Percentiles rank a stretch among this genome's conserved stretches.
Evolutionary conservation across 2,797 vertebrate genomes (phyloP).

Genomic region (Momotus momota): DNA sequence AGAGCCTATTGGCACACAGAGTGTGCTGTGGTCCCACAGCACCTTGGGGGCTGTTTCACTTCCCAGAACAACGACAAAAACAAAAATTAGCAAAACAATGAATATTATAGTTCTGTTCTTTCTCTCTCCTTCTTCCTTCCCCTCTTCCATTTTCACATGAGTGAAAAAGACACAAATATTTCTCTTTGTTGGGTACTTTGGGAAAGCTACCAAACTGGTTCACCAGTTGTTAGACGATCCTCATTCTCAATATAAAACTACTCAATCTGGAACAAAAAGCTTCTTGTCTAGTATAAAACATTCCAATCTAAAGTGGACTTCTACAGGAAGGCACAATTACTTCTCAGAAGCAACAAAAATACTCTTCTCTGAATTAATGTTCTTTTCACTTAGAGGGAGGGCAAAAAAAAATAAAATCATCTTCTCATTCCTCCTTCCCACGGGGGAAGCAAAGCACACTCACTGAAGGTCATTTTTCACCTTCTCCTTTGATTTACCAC

Average conservation of each 20-base stretch:
- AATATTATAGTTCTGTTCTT: not conserved
- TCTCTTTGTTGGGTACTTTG: not conserved
- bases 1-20: not conserved
- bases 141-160: not conserved
- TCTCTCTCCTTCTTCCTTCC: not conserved
- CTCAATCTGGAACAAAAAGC: not conserved
- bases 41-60: not conserved
- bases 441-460: not conserved
- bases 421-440: not conserved
- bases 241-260: not conserved
- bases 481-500: not conserved
- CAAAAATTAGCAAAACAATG: not conserved
- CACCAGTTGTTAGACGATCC: not conserved
- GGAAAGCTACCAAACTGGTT: not conserved
- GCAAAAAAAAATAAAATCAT: not conserved
- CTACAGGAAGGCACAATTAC: not conserved
- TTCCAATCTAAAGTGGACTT: not conserved
- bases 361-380: not conserved
- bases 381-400: not conserved
- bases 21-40: too few relatives aligned
- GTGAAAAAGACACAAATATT: not conserved
- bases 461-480: constrained; percentile 18
- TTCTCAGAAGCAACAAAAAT: not conserved
- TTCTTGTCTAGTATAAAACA: not conserved
- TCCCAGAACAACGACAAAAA: not conserved